phyloP scores from a whole-genome alignment of 2,888 invertebrate species.

The Trichogramma dendrolimi region DNA sequence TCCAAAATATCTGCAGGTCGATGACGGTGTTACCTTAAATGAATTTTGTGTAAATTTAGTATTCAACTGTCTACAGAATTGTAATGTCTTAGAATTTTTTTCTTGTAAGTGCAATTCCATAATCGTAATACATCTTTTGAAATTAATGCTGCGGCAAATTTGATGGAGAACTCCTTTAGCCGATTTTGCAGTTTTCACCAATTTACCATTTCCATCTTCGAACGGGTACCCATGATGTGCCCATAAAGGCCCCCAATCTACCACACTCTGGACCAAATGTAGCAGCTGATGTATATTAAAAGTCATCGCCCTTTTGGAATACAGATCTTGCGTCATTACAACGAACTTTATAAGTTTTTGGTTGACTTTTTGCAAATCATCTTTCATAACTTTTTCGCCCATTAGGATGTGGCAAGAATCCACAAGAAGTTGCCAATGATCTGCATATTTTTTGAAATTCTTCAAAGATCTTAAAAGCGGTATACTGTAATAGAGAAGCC shows the following conservation, averaged over 20 bases:
- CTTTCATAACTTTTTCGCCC: neutral
- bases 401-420: slow-evolving; percentile 12
- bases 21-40: too few species aligned
- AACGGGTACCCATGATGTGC: slow-evolving; percentile 17
- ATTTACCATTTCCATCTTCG: slow-evolving; percentile 18
- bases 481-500: slow-evolving; percentile 14
- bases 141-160: neutral
- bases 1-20: too few species aligned
- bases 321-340: neutral
- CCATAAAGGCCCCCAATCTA: slow-evolving; percentile 16
- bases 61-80: too few species aligned
- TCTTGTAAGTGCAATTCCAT: too few species aligned
- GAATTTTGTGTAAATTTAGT: too few species aligned
- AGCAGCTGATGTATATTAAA: slow-evolving; percentile 20
- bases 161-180: slow-evolving; percentile 20
- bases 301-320: slow-evolving; percentile 9
- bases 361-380: slow-evolving; percentile 5
- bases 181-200: slow-evolving; percentile 17
- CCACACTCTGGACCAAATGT: slow-evolving; percentile 12
- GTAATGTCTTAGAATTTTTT: too few species aligned
- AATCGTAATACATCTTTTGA: neutral
- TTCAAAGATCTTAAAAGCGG: slow-evolving; percentile 1
- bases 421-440: slow-evolving; percentile 12
- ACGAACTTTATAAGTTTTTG: slow-evolving; percentile 4
- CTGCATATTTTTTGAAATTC: neutral